phyloP scores from a whole-genome alignment of 1,140 invertebrate genomes.

The Monomorium pharaonis region DNA sequence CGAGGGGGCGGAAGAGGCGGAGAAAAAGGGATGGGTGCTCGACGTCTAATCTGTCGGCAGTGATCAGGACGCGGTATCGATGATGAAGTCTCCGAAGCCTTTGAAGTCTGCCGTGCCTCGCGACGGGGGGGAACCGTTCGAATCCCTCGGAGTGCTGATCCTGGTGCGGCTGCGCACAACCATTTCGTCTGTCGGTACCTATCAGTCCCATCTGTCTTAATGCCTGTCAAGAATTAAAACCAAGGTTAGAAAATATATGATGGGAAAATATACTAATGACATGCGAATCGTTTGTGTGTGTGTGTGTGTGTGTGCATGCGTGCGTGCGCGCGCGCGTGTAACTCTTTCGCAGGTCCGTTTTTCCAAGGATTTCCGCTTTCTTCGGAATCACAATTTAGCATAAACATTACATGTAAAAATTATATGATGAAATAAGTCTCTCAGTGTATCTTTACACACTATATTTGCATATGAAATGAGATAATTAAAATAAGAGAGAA shows the following conservation, averaged over 20 bases:
- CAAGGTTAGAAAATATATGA: conserved; percentile 44
- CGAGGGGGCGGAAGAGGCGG: background rate
- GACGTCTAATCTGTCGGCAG: conserved; percentile 83
- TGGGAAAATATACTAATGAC: conserved; percentile 57
- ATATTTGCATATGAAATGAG: background rate
- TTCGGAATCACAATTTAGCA: background rate
- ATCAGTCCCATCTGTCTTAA: conserved; percentile 74
- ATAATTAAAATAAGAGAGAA: background rate
- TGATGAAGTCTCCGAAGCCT: conserved; percentile 84
- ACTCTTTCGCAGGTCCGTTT: background rate
- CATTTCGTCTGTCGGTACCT: conserved; percentile 71
- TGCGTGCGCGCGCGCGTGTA: too few relatives aligned
- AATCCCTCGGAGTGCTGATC: conserved; percentile 69
- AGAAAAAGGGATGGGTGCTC: conserved; percentile 54
- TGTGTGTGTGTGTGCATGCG: too few relatives aligned
- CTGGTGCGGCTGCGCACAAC: conserved; percentile 62
- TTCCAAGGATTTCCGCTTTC: background rate
- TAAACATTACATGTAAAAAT: background rate
- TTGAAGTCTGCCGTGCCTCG: conserved; percentile 82
- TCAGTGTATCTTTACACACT: background rate
- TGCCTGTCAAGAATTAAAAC: conserved; percentile 78
- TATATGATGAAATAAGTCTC: background rate
- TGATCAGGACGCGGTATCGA: conserved; percentile 84
- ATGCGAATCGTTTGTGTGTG: background rate
- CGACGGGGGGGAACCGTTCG: conserved; percentile 80